A percentile compares a stretch with the other conserved stretches of the same genome.
phyloP scores from a whole-genome alignment of 2,797 vertebrate species.

The Dermochelys coriacea region DNA sequence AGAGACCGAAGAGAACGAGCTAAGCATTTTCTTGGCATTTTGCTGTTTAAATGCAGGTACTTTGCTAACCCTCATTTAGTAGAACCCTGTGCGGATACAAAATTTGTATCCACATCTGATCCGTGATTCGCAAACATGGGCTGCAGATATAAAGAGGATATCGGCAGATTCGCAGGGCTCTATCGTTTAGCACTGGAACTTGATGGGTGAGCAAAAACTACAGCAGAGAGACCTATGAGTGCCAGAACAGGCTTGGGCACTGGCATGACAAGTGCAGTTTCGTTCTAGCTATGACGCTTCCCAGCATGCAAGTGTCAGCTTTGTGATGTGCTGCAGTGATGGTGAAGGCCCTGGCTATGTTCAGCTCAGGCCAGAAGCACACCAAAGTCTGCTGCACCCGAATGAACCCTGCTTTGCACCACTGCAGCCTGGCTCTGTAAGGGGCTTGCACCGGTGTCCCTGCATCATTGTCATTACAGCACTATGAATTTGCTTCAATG shows the following conservation, averaged over 20 bases:
- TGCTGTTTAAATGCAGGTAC: neutral
- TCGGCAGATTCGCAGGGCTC: no score
- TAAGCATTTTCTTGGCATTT: neutral
- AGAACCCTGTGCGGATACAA: no score
- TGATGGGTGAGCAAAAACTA: neutral
- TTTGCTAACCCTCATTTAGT: no score
- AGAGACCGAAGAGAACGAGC: neutral
- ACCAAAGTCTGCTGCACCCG: neutral
- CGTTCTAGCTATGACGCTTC: neutral
- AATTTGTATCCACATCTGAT: no score
- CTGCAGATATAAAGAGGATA: no score
- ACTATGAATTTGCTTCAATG: neutral
- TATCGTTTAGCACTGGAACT: no score
- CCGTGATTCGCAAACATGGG: no score
- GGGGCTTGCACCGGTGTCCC: neutral
- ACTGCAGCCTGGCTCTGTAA: neutral
- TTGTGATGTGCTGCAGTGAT: neutral
- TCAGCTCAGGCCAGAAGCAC: neutral
- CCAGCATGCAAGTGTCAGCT: neutral
- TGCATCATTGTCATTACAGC: neutral
- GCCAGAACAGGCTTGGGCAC: neutral
- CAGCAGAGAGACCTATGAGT: neutral
- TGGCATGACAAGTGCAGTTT: neutral
- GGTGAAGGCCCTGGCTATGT: neutral
- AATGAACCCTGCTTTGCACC: neutral